phyloP scores from a whole-genome alignment of 2,113 vertebrate genomes.

The Malurus cyaneus region DNA sequence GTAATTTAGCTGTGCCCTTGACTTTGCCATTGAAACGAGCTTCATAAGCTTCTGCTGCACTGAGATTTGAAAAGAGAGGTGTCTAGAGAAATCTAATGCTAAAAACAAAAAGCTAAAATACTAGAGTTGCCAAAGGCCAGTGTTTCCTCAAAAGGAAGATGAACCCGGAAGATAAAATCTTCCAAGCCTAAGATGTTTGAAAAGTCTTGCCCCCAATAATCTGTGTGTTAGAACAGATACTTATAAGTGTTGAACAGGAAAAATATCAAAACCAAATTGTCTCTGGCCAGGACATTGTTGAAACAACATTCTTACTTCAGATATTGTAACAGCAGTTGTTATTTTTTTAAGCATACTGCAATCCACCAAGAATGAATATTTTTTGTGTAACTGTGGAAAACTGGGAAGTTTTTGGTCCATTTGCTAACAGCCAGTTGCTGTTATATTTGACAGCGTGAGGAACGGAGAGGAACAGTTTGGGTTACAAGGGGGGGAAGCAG shows the following conservation, averaged over 20 bases:
- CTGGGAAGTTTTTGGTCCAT: background rate
- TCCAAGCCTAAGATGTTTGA: background rate
- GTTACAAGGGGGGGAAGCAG: background rate
- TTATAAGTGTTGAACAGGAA: background rate
- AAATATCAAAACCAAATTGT: background rate
- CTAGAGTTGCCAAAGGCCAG: background rate
- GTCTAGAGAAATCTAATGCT: background rate
- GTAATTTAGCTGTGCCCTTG: background rate
- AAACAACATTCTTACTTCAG: slow-evolving; percentile 7
- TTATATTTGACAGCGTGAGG: rapidly evolving
- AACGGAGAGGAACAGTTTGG: background rate
- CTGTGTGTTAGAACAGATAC: background rate
- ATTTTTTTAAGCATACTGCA: slow-evolving; percentile 15
- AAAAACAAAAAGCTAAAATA: background rate
- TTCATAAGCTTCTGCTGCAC: background rate
- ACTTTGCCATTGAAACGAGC: background rate
- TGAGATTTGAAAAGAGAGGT: background rate
- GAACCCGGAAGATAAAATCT: background rate
- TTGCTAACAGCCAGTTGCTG: background rate
- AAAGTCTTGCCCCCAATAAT: background rate
- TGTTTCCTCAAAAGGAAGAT: background rate
- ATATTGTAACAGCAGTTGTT: background rate
- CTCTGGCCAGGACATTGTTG: slow-evolving; percentile 24
- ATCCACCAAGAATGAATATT: background rate
- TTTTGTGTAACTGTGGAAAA: slow-evolving; percentile 30